Percentiles rank a stretch among this genome's conserved stretches.
Conservation (phyloP, 2,797 vertebrate species). For the Muscicapa comitata region DNA sequence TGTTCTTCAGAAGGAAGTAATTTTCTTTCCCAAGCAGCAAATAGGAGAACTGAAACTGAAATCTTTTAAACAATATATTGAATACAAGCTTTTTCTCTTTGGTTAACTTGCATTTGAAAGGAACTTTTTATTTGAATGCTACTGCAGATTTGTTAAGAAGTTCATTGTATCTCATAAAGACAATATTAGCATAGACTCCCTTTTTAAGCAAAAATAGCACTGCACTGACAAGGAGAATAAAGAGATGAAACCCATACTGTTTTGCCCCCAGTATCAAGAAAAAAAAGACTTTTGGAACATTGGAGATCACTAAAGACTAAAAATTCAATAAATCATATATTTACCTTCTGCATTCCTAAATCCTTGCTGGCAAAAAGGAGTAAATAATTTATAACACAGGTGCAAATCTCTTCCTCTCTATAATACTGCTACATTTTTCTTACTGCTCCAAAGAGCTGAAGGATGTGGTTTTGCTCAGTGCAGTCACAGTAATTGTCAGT, state of each 20-base stretch:
- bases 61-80: neutral
- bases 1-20: neutral
- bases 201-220: neutral
- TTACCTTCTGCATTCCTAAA: neutral
- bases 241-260: neutral
- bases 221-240: neutral
- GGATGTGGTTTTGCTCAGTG: neutral
- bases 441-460: neutral
- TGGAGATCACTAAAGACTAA: neutral
- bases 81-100: neutral
- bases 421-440: neutral
- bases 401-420: neutral
- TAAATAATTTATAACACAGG: neutral
- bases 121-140: neutral
- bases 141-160: neutral
- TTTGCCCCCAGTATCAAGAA: neutral
- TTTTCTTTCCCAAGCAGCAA: neutral
- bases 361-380: neutral
- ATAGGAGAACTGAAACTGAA: neutral
- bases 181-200: neutral
- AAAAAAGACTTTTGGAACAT: neutral
- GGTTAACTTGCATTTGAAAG: neutral
- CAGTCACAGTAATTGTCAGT: neutral
- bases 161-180: neutral
- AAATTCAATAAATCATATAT: neutral